Evolutionary conservation across 2,113 vertebrate genomes (phyloP).

Genomic region (Mormyrus lacerda): DNA sequence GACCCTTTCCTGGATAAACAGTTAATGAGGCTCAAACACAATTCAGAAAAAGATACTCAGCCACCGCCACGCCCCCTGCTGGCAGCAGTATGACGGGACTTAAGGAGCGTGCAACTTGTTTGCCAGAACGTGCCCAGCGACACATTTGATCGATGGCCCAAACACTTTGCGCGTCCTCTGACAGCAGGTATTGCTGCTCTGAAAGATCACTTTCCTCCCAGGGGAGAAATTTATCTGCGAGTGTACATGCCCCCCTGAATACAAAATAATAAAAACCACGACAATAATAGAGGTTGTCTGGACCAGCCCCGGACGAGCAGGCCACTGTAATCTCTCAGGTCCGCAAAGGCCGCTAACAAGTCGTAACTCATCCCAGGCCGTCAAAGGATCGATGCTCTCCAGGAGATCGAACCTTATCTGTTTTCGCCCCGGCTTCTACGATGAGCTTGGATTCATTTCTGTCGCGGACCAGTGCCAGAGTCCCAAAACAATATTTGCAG

Average conservation of each 20-base stretch:
- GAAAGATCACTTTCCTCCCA: conserved; percentile 23
- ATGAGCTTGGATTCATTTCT: conserved; percentile 9
- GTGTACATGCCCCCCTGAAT: conserved; percentile 23
- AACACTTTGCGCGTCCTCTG: conserved; percentile 25
- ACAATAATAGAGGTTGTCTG: background rate
- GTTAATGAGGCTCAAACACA: background rate
- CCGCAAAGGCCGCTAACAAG: background rate
- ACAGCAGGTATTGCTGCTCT: conserved; percentile 30
- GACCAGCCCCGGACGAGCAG: background rate
- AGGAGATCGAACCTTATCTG: conserved; percentile 19
- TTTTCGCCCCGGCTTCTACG: background rate
- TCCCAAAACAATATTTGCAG: conserved; percentile 18
- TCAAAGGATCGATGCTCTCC: conserved; percentile 6
- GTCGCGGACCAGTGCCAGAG: conserved; percentile 14
- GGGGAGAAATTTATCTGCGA: conserved; percentile 30
- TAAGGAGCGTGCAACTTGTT: conserved; percentile 21
- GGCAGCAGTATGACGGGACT: background rate
- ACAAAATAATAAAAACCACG: conserved; percentile 23
- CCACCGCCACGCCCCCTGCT: background rate
- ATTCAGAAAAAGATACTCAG: background rate
- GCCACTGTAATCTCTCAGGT: conserved; percentile 21
- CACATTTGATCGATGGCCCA: conserved; percentile 34
- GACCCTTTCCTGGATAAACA: background rate
- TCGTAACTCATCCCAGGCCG: conserved; percentile 16
- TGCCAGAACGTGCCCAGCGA: conserved; percentile 31